Base-by-base conservation (phyloP, 2,113 vertebrate species). In the Tragelaphus scriptus region DNA sequence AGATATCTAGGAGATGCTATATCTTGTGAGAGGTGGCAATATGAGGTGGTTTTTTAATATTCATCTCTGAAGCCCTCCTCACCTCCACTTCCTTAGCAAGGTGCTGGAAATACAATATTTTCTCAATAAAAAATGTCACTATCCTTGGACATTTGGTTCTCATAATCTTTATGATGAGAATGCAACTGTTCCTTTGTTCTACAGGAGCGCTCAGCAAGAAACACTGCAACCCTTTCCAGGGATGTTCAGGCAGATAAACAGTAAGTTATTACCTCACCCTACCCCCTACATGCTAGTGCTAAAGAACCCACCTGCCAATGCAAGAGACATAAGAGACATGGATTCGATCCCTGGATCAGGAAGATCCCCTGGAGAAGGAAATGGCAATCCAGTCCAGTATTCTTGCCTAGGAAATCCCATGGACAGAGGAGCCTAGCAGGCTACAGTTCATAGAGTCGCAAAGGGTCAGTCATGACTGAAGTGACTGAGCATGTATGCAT, bases 21-120 rank as follows among this genome's bases (percentile, higher is more conserved):
- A 40, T 61, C 88, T 55, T 63, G 53, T 2, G 28, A 32, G 28
- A 94, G 63, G 26, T 19, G 5, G 21, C 21, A 59, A 55, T 61
- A 55, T 87, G 28, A 85, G 30, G 79, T 53, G 47, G 79, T 40
- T 68, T 47, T 40, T 77, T 40, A 44, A 44, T 44, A 94, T 61
- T 92, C 84, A 77, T 85, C 93, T 92, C 79, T 59, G 59, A 87
- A 80, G 68, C 5, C 11, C 47, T 82, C 9, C 40, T 14, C 7
- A 58, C 6, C 6, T 32, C 32, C 8, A 9, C n/a, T 5, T 88
- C 80, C 65, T 36, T 40, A n/a, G 2, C 68, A 87, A 61, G n/a
- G 32, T 91, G 51, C 61, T 91, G 84, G 75, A 94, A 90, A 88
- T 23, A 93, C 10, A 55, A 77, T 87, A 85, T 65, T 96, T 96